phyloP scores from a whole-genome alignment of 64 coral and sea anemone species.

The Anthopleura sola region DNA sequence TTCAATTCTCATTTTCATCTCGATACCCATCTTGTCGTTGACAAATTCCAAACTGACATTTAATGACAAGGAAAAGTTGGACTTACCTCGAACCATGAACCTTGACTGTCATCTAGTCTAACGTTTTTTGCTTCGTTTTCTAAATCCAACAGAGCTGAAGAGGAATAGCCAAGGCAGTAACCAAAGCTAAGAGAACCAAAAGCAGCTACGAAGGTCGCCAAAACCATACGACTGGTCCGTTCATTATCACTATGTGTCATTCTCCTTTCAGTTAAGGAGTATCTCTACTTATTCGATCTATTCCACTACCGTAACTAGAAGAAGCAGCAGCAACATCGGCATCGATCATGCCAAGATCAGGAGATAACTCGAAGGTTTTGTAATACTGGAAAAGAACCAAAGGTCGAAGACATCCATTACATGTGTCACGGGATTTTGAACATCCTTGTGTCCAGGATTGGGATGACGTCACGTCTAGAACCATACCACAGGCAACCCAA shows the following conservation, averaged over 20 bases:
- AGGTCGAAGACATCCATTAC: background rate
- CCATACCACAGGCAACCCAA: too few species aligned
- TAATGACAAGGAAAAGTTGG: background rate
- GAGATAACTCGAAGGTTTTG: background rate
- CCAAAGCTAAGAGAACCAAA: slow-evolving; percentile 61
- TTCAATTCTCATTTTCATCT: too few species aligned
- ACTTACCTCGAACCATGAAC: slow-evolving; percentile 41
- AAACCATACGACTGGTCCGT: background rate
- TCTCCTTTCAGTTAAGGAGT: background rate
- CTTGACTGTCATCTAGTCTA: background rate
- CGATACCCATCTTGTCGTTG: too few species aligned
- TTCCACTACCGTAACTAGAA: background rate
- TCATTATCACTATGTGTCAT: background rate
- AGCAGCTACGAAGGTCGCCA: slow-evolving; percentile 43
- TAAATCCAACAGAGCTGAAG: slow-evolving; percentile 58
- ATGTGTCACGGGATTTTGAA: background rate
- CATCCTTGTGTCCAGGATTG: too few species aligned
- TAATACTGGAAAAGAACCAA: background rate
- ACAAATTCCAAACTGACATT: background rate
- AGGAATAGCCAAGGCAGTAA: slow-evolving; percentile 68
- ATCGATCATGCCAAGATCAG: background rate
- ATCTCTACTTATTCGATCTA: background rate
- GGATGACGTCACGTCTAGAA: too few species aligned
- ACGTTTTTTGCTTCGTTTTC: background rate
- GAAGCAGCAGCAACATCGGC: background rate